Base-by-base conservation (phyloP, 2,888 invertebrate genomes). In the Agrotis exclamationis region DNA sequence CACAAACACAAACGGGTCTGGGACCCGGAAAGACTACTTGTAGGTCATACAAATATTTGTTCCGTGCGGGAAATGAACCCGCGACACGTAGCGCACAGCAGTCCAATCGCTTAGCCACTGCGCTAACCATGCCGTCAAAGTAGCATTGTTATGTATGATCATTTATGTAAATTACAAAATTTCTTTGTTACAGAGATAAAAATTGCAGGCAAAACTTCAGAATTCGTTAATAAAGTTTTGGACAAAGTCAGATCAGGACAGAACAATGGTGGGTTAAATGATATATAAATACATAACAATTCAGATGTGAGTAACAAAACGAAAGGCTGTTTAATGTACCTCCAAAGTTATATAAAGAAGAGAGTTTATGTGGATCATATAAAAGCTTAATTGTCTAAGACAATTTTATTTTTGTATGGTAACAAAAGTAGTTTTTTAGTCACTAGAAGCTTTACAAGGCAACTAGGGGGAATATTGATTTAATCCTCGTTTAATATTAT, bases 121-220 rank as follows among this genome's bases (percentile, higher is more conserved):
- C n/a, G n/a, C n/a, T n/a, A n/a, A n/a, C n/a, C n/a, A n/a, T n/a
- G n/a, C n/a, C n/a, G n/a, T n/a, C n/a, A n/a, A n/a, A n/a, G n/a
- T n/a, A n/a, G 16, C 13, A 51, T 51, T 71, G 13, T 22, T 33
- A 45, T 13, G 6, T 20, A 24, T 60, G 16, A 62, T 22, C 44
- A 70, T 70, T 28, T 72, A 18, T 24, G 13, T 64, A 64, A 20
- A 65, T 48, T n/a, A 64, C 39, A 28, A 64, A 47, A 50, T 58
- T 47, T 28, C 3, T 72, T 82, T 85, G 68, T 96, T 97, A 68
- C 97, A 98, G 99, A 98, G 95, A 95, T 98, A 65, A 98, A 97
- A 96, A 98, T 99, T 90, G 99, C 99, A 63, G 99, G 99, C 65
- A 97, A 98, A 87, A 98, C 99, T 60, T 99, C 99, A 16, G 99